Conservation (phyloP, 1,140 invertebrate species). For the Saccostrea glomerata region DNA sequence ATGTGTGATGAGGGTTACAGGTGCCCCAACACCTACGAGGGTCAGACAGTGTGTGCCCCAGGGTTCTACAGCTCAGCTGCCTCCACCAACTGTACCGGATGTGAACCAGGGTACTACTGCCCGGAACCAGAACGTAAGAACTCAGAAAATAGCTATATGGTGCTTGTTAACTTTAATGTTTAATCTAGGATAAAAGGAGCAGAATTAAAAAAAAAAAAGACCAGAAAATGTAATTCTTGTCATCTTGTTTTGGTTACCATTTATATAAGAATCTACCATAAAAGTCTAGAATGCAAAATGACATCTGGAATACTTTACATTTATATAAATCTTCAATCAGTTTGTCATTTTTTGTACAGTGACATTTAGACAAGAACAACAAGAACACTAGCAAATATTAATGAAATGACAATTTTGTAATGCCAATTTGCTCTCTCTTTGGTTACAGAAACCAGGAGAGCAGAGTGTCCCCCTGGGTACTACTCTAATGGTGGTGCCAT, state of each 20-base stretch:
- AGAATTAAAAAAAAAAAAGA: too few relatives aligned
- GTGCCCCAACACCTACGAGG: constrained; percentile 64
- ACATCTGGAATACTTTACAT: too few relatives aligned
- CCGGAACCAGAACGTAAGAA: constrained; percentile 64
- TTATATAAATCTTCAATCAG: too few relatives aligned
- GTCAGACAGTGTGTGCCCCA: constrained; percentile 60
- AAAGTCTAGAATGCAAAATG: too few relatives aligned
- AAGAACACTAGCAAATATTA: too few relatives aligned
- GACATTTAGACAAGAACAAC: too few relatives aligned
- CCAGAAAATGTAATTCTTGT: too few relatives aligned
- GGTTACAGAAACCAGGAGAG: constrained; percentile 61
- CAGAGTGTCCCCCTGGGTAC: constrained; percentile 68
- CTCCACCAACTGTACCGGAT: constrained; percentile 72
- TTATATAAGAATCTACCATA: too few relatives aligned
- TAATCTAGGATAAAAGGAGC: not conserved
- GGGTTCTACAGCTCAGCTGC: constrained; percentile 69
- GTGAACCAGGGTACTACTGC: constrained; percentile 73
- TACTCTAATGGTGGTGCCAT: constrained; percentile 69
- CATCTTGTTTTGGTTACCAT: too few relatives aligned
- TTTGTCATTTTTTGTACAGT: too few relatives aligned
- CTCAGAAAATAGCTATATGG: not conserved
- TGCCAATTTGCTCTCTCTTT: not conserved
- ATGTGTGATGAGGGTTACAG: constrained; percentile 69
- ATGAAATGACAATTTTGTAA: too few relatives aligned
- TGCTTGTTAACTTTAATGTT: not conserved